A percentile compares a stretch with the other conserved stretches of the same genome.
phyloP scores from a whole-genome alignment of 2,113 vertebrate species.

The Ellobius talpinus region DNA sequence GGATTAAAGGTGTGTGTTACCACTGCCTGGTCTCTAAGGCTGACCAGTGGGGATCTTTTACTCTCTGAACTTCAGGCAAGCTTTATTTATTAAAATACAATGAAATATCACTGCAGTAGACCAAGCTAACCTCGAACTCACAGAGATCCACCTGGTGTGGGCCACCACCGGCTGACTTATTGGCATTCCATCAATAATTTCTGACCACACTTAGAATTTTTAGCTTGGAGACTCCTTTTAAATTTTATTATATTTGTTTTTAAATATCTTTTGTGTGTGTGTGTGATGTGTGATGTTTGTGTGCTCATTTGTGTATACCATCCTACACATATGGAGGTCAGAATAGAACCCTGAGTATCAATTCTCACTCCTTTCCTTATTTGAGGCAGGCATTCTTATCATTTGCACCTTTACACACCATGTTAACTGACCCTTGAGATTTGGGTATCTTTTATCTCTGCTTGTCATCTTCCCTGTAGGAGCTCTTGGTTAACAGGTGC shows the following conservation, averaged over 20 bases:
- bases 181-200: background rate
- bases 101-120: background rate
- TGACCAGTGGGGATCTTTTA: too few species aligned
- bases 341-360: background rate
- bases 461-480: background rate
- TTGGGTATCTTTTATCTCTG: background rate
- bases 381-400: background rate
- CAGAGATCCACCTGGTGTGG: background rate
- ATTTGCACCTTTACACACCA: background rate
- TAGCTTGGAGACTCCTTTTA: background rate
- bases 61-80: too few species aligned
- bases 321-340: background rate
- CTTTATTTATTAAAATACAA: too few species aligned
- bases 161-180: background rate
- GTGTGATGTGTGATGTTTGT: background rate
- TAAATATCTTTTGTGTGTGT: background rate
- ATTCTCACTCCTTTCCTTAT: background rate
- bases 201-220: background rate
- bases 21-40: too few species aligned
- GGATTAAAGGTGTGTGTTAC: too few species aligned
- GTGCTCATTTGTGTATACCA: too few species aligned
- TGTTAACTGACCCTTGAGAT: background rate
- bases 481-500: background rate
- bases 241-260: background rate
- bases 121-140: background rate